Base-by-base conservation (phyloP, 2,113 vertebrate species). In the Progne subis region DNA sequence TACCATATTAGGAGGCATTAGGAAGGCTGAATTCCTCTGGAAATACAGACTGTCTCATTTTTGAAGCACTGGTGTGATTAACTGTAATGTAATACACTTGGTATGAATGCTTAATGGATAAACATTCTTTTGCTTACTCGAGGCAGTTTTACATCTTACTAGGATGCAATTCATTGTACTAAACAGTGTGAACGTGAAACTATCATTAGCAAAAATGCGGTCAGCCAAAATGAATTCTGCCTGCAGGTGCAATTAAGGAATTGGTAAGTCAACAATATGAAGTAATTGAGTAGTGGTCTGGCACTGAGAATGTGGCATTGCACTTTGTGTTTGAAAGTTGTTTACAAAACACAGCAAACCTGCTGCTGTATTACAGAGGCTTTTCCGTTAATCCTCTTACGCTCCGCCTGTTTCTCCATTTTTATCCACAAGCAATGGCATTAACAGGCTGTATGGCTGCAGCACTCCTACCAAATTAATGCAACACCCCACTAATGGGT, bases 191-290 rank as follows among this genome's bases (percentile, higher is more conserved):
- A 96, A 91, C 87, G 92, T 67, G 88, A 93, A 95, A 92, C 87
- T 65, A 32, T 49, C 63, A 89, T 96, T 96, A 95, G 74, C 64
- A 84, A 61, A 86, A 94, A 82, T 47, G 49, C 65, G 86, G 69
- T 44, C 88, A 74, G 90, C 68, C 90, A 92, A 91, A 96, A 92
- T 72, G 43, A 95, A 53, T 88, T 93, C 71, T 88, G 81, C 95
- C 95, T 94, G 90, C 83, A 92, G 96, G 79, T 96, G 90, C 90
- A 95, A 90, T 97, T 95, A 95, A 92, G 53, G 90, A 92, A 90
- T 93, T 88, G 78, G 87, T 92, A 92, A 86, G 14, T 77, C 65
- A 83, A 90, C 77, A 79, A 61, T 70, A 44, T 37, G 69, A 92
- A 91, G 67, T 86, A 93, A 95, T 56, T 71, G 91, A 81, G 39